A percentile compares a stretch with the other conserved stretches of the same genome.
These are phyloP conservation scores for Macrobrachium nipponense DNA, from an alignment of 1,140 invertebrate genomes.

Conservation along the genomic window DNA sequence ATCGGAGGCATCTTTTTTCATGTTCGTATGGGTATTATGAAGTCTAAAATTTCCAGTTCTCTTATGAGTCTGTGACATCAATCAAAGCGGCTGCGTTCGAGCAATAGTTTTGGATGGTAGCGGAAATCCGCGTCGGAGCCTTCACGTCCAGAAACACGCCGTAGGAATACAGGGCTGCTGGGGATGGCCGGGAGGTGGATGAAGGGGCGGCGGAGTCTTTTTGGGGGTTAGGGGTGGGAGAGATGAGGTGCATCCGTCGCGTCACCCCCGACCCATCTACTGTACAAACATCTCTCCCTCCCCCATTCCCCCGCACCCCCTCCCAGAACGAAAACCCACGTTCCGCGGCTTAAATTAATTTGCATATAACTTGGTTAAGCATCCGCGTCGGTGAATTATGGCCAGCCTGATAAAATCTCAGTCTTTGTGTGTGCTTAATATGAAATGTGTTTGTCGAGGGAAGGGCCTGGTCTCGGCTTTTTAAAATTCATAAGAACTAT, in stretches of 20 bases:
- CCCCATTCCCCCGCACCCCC: not conserved
- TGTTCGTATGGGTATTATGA: no score
- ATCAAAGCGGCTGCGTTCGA: no score
- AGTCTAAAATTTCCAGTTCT: no score
- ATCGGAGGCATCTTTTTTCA: no score
- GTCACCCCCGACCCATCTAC: not conserved
- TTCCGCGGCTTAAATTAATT: conserved; percentile 49
- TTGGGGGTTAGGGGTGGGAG: no score
- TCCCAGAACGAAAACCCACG: conserved; percentile 17
- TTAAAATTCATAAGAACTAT: conserved; percentile 58
- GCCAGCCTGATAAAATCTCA: conserved; percentile 27
- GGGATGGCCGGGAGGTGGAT: no score
- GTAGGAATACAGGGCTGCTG: no score
- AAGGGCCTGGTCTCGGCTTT: conserved; percentile 31
- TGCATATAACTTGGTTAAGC: conserved; percentile 57
- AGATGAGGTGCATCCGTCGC: not conserved
- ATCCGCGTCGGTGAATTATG: conserved; percentile 49
- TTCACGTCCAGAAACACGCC: no score
- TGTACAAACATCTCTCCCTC: not conserved
- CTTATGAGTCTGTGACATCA: no score
- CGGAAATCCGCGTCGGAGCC: no score
- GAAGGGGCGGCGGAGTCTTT: no score
- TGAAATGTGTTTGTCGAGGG: conserved; percentile 51
- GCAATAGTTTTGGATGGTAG: no score
- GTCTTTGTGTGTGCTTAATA: conserved; percentile 57